Evolutionary conservation across 2,797 vertebrate genomes (phyloP), one percentile per base, ranked within the genome.

Genomic region (Novumbra hubbsi): DNA sequence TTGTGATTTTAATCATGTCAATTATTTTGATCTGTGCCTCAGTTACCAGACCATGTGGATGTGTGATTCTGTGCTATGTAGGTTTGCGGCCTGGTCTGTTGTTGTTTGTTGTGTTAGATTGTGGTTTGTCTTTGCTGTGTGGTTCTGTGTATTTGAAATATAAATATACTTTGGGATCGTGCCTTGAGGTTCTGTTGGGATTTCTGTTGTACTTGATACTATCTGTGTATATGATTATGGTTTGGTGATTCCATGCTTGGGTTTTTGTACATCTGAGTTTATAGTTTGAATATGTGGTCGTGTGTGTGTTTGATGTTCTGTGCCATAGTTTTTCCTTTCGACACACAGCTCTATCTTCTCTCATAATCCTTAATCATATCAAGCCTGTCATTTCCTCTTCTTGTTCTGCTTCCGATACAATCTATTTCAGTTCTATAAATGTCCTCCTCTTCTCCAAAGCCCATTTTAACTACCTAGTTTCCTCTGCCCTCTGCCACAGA

Each of bases 401-500:
- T n/a, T 34, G n/a, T 32, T 34, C 65, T 67, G 16, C 27, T 41
- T 1, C 34, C 7, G 65, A 67, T 67, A 67, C 15, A n/a, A 41
- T n/a, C 34, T 41, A 2, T 38, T 34, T 67, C 19, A 66, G 30
- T 66, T 66, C 32, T 41, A 38, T 67, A 41, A 41, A 67, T 11
- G 17, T 21, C 24, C n/a, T 27, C 15, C 7, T 67, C 48, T 17
- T 41, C 21, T n/a, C 67, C n/a, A 28, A 11, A n/a, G 27, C 27
- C 21, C 24, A 17, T 66, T 38, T 48, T 65, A 6, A 27, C 38
- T 8, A 66, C 45, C 50, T 1, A 62, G 60, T 65, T 38, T 15
- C 34, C 73, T 41, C 52, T 15, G 4, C 63, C 52, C 17, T 73
- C 15, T 72, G 52, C 69, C 80, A 32, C 87, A 99, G 97, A 97